These are phyloP conservation scores for Cheilosia pagana DNA, from an alignment of 2,888 invertebrate species.

Conservation along the genomic window DNA sequence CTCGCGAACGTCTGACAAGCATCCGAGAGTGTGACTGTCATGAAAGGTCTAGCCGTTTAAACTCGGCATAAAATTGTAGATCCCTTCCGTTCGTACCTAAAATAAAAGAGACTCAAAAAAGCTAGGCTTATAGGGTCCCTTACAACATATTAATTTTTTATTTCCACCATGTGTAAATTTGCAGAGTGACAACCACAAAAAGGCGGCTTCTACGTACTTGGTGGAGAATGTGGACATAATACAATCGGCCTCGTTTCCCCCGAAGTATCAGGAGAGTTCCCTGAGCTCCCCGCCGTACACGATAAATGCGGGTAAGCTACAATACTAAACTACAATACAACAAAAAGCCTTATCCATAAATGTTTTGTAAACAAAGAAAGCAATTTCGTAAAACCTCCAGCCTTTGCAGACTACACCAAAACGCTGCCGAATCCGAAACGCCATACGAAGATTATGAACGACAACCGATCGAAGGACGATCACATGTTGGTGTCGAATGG, in stretches of 20 bases:
- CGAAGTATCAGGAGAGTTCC: constrained; percentile 82
- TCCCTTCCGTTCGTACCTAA: no score
- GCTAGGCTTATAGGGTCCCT: no score
- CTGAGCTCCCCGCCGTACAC: constrained; percentile 81
- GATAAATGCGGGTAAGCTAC: constrained; percentile 55
- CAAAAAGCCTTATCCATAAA: not conserved
- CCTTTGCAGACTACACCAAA: constrained; percentile 80
- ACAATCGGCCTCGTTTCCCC: constrained; percentile 82
- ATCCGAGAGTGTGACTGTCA: no score
- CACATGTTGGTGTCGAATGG: constrained; percentile 82
- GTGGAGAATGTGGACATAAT: constrained; percentile 82
- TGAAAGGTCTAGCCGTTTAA: no score
- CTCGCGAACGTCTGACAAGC: no score
- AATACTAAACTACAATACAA: not conserved
- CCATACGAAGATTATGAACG: constrained; percentile 80
- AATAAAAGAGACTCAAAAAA: no score
- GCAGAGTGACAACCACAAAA: constrained; percentile 82
- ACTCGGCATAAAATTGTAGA: no score
- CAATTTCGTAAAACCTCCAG: not conserved
- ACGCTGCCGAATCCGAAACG: constrained; percentile 82
- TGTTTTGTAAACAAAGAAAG: no score
- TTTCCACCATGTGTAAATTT: constrained; percentile 65
- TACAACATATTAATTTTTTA: not conserved
- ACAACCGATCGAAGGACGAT: constrained; percentile 81
- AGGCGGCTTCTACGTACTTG: constrained; percentile 81